A percentile compares a stretch with the other conserved stretches of the same genome.
Evolutionary conservation across 2,888 invertebrate genomes (phyloP).

Genomic region (Steromphala cineraria): DNA sequence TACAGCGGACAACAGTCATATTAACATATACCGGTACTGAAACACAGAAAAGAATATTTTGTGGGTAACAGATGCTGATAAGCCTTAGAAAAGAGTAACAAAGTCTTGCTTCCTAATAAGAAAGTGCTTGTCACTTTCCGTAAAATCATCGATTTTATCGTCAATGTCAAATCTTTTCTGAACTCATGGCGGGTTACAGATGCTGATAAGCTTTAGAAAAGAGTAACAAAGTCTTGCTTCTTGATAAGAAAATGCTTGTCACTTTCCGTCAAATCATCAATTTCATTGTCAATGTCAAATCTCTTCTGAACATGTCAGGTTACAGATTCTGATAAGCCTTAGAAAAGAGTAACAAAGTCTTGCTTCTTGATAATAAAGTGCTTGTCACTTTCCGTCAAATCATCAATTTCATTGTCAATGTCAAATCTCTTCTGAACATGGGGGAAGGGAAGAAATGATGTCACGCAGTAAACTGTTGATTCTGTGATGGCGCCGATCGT

Average conservation of each 20-base stretch:
- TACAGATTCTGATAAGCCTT: no score
- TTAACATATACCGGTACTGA: no score
- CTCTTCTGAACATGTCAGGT: slow-evolving; percentile 32
- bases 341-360: slow-evolving; percentile 4
- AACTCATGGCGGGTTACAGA: no score
- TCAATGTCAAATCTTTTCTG: background rate
- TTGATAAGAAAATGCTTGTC: background rate
- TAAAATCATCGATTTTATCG: background rate
- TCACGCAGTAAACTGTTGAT: slow-evolving; percentile 39
- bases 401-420: background rate
- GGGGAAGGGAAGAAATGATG: slow-evolving; percentile 45
- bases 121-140: background rate
- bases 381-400: background rate
- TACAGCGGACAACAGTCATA: no score
- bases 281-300: background rate
- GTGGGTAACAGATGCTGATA: no score
- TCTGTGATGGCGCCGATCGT: slow-evolving; percentile 39
- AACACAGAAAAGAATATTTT: no score
- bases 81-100: background rate
- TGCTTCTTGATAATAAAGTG: background rate
- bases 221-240: background rate
- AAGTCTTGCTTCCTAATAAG: background rate
- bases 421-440: slow-evolving; percentile 27
- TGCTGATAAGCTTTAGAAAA: background rate
- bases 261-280: background rate